Conservation (phyloP, 2,888 invertebrate species). For the Eustalomyia histrio region DNA sequence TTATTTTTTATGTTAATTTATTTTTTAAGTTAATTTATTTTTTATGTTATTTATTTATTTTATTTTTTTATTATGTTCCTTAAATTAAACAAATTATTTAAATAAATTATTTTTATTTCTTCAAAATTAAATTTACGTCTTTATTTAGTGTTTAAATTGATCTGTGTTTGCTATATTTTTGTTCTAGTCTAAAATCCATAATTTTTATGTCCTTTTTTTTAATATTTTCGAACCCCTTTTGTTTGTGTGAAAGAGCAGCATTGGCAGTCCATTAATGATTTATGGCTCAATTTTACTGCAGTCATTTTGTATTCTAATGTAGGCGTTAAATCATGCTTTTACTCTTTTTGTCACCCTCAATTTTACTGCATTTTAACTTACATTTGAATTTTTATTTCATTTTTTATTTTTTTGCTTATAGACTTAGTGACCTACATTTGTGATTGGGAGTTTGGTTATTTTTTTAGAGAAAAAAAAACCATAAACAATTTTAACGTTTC, state of each 20-base stretch:
- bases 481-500: constrained; percentile 23
- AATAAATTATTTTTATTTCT: too few species aligned
- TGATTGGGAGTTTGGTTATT: neutral
- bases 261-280: constrained; percentile 62
- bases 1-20: too few species aligned
- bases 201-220: constrained; percentile 12
- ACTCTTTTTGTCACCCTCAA: neutral
- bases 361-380: constrained; percentile 24
- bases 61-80: too few species aligned
- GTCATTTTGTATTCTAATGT: constrained; percentile 52
- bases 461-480: constrained; percentile 24
- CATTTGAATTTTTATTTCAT: constrained; percentile 31
- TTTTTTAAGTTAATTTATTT: too few species aligned
- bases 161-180: neutral
- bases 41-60: too few species aligned
- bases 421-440: constrained; percentile 52
- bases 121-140: neutral
- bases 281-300: constrained; percentile 62
- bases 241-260: constrained; percentile 1
- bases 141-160: neutral
- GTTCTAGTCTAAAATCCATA: neutral
- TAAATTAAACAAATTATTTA: too few species aligned
- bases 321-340: constrained; percentile 52
- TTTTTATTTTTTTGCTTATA: constrained; percentile 11
- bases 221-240: constrained; percentile 27